phyloP scores from a whole-genome alignment of 2,113 vertebrate genomes.

The Orientallactaga bullata region DNA sequence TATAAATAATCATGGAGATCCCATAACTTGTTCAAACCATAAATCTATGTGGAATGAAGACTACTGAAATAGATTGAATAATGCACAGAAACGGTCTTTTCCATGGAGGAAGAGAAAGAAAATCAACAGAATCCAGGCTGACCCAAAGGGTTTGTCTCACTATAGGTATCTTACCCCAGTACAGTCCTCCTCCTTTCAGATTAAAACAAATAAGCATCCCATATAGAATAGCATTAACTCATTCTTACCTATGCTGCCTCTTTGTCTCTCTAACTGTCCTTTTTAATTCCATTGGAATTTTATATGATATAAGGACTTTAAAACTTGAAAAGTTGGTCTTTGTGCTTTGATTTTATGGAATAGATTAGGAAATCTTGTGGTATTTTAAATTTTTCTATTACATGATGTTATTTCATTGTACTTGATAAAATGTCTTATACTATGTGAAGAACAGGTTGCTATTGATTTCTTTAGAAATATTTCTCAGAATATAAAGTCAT shows the following conservation, averaged over 20 bases:
- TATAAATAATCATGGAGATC: neutral
- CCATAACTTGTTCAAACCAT: neutral
- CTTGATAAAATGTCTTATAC: neutral
- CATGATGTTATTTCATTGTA: neutral
- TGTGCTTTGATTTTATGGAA: neutral
- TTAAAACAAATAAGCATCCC: neutral
- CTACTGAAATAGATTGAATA: neutral
- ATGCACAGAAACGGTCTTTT: neutral
- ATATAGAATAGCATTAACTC: neutral
- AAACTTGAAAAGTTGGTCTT: neutral
- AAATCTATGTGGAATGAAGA: neutral
- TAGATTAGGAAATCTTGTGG: neutral
- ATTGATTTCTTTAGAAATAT: constrained; percentile 15
- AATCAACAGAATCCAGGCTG: neutral
- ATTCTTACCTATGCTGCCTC: neutral
- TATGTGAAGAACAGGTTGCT: neutral
- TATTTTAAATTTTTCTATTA: neutral
- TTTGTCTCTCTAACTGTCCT: neutral
- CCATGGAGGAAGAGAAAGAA: too few species aligned
- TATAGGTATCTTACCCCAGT: neutral
- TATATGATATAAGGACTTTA: neutral
- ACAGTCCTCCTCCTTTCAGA: neutral
- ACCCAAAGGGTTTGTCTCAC: neutral
- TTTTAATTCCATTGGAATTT: neutral
- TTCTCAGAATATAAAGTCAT: neutral